Base-by-base conservation (phyloP, 37 sponge, comb jelly and placozoan species). In the Agelas oroides region DNA sequence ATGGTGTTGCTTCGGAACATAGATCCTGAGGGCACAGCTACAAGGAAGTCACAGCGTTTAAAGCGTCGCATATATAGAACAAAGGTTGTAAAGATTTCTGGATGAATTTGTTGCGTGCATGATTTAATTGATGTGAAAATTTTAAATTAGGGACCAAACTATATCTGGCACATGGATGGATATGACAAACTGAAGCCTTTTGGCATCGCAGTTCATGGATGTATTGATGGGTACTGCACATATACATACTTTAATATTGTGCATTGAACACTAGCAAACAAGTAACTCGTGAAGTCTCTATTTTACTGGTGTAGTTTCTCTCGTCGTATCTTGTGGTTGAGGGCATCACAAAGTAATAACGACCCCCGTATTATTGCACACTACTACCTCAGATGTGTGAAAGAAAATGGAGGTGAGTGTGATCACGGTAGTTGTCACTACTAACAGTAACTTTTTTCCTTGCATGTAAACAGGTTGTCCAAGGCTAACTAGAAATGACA, bases 151-250 rank as follows among this genome's bases (percentile, higher is more conserved):
- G 87, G 87, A 8, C 87, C 87, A 59, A 86, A 86, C 57, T 70
- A 23, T 70, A 18, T 79, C 5, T 86, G 87, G 87, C 87, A 86
- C 56, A 37, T 28, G 8, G 87, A 86, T 38, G 87, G 87, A 0
- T 80, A 80, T 34, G 87, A 86, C 53, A 86, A 86, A 58, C 59
- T 86, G 5, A 70, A 52, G 5, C 87, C 73, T 19, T 86, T 68
- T 71, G 87, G 87, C 12, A 33, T 79, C 15, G 18, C 56, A 5
- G 69, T 86, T 30, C 73, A 79, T 79, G 80, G 80, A 16, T 86
- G 87, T 56, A 86, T 79, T 61, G 80, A 79, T 71, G 80, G 80
- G 80, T 79, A 78, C 16, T 35, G 1, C 8, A 54, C 18, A n/a
- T 18, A 18, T n/a, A n/a, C n/a, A 46, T 12, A 8, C 46, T 46